A percentile compares a stretch with the other conserved stretches of the same genome.
Conservation (phyloP, 2,888 invertebrate genomes). For the Graphium colonna region DNA sequence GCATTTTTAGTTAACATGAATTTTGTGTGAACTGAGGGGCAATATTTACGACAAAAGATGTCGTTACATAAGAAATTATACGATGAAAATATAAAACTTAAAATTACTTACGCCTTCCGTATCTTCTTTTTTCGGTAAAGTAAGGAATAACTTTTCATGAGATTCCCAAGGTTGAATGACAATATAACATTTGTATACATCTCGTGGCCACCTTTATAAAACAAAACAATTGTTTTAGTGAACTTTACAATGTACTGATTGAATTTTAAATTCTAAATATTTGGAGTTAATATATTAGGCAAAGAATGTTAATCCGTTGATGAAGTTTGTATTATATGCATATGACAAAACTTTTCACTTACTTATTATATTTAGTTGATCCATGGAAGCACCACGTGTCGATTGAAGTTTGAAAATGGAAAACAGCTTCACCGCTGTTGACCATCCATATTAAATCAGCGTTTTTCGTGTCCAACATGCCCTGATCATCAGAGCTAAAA, state of each 20-base stretch:
- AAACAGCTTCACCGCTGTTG: slow-evolving; percentile 53
- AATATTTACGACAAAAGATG: too few species aligned
- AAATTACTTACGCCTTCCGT: slow-evolving; percentile 48
- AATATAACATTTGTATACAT: slow-evolving; percentile 52
- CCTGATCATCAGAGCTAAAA: slow-evolving; percentile 52
- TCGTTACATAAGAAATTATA: too few species aligned
- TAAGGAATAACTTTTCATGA: slow-evolving; percentile 52
- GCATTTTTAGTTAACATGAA: too few species aligned
- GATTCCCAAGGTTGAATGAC: slow-evolving; percentile 60
- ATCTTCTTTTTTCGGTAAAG: slow-evolving; percentile 33
- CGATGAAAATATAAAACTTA: neutral
- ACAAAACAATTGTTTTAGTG: neutral
- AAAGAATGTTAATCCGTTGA: neutral
- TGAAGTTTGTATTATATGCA: neutral
- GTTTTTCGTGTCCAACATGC: slow-evolving; percentile 45
- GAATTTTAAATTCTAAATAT: neutral
- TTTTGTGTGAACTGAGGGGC: too few species aligned
- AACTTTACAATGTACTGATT: too few species aligned
- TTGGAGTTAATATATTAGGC: slow-evolving; percentile 13
- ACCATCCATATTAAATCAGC: slow-evolving; percentile 53
- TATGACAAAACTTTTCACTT: slow-evolving; percentile 1
- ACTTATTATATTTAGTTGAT: slow-evolving; percentile 40
- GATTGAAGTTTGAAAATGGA: slow-evolving; percentile 53
- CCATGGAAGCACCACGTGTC: slow-evolving; percentile 52
- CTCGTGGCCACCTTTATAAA: slow-evolving; percentile 61